Evolutionary conservation across 1,140 invertebrate species (phyloP).

Genomic region (Trialeurodes vaporariorum): DNA sequence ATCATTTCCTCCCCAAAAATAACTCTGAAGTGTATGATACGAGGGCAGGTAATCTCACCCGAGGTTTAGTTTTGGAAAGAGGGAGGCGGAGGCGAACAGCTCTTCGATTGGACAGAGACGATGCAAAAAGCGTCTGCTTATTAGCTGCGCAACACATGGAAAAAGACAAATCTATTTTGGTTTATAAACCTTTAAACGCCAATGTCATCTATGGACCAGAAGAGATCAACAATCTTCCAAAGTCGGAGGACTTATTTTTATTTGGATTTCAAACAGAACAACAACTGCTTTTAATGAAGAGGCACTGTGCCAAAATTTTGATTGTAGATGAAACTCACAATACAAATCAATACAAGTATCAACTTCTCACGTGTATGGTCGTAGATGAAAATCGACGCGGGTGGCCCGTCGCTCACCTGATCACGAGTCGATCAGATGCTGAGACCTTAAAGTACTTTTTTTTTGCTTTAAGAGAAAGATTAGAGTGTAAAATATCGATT

Average conservation of each 20-base stretch:
- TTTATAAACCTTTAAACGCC: too few species aligned
- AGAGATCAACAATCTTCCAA: too few species aligned
- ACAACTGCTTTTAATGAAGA: too few species aligned
- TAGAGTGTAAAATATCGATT: background rate
- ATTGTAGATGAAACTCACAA: too few species aligned
- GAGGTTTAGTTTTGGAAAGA: background rate
- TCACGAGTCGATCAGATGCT: background rate
- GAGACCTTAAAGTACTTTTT: background rate
- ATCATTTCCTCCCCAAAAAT: background rate
- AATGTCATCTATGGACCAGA: too few species aligned
- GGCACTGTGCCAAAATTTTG: too few species aligned
- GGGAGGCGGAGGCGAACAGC: background rate
- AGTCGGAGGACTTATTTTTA: too few species aligned
- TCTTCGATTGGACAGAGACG: background rate
- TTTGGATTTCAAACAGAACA: too few species aligned
- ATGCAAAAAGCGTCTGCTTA: background rate
- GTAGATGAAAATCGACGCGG: background rate
- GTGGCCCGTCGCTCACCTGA: background rate
- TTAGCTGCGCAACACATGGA: background rate
- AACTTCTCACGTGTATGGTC: background rate
- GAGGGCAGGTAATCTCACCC: background rate
- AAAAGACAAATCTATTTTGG: too few species aligned
- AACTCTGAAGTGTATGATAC: background rate
- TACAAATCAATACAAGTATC: too few species aligned
- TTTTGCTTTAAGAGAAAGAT: background rate